A percentile compares a stretch with the other conserved stretches of the same genome.
phyloP scores from a whole-genome alignment of 2,888 invertebrate genomes.

The Stegana nigrithorax region DNA sequence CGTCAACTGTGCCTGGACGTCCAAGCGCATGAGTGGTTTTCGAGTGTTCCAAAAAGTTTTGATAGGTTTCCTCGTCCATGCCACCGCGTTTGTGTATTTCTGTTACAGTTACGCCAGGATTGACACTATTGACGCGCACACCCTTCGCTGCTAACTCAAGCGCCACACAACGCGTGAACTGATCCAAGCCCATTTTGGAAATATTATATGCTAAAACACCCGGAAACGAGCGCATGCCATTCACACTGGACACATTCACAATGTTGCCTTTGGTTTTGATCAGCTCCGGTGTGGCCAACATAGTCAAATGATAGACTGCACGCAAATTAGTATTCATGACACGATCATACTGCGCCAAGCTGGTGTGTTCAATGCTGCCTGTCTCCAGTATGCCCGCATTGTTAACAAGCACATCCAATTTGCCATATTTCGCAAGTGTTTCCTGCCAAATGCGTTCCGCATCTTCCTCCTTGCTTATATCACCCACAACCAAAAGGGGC shows the following conservation, averaged over 20 bases:
- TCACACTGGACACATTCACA: conserved; percentile 94
- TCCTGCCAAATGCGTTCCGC: conserved; percentile 74
- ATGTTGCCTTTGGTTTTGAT: conserved; percentile 83
- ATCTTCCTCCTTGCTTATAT: conserved; percentile 73
- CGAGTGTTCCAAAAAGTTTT: conserved; percentile 82
- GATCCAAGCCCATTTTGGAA: conserved; percentile 94
- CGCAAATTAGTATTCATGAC: conserved; percentile 90
- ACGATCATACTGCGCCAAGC: conserved; percentile 85
- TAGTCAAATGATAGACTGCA: conserved; percentile 81
- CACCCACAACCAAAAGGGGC: conserved; percentile 74
- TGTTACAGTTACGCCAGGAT: conserved; percentile 93
- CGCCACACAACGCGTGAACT: conserved; percentile 90
- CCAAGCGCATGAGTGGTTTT: conserved; percentile 91
- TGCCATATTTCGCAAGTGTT: conserved; percentile 76
- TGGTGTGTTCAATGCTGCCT: conserved; percentile 85
- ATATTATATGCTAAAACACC: conserved; percentile 91
- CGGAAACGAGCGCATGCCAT: conserved; percentile 88
- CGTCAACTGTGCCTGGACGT: conserved; percentile 82
- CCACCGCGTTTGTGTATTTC: conserved; percentile 84
- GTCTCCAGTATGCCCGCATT: conserved; percentile 87
- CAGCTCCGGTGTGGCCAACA: conserved; percentile 85
- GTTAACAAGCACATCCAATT: conserved; percentile 83
- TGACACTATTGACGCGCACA: conserved; percentile 89
- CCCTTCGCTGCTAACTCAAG: conserved; percentile 83
- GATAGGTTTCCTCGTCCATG: conserved; percentile 82